Percentiles rank a stretch among this genome's conserved stretches.
phyloP scores from a whole-genome alignment of 2,797 vertebrate genomes.

The Lates japonicus region DNA sequence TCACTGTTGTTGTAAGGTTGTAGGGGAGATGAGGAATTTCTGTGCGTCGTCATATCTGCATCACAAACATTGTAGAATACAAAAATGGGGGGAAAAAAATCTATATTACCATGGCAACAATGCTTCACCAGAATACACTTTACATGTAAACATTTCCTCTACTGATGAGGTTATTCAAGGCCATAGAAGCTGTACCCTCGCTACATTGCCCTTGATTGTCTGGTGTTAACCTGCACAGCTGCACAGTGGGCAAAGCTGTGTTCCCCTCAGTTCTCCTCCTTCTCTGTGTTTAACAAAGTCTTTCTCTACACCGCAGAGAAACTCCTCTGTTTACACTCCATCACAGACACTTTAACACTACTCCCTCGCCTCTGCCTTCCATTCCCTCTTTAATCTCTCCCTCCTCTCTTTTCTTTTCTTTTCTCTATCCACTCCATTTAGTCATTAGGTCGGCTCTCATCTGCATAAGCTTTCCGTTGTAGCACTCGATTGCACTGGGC shows the following conservation, averaged over 20 bases:
- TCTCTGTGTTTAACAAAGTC: constrained; percentile 72
- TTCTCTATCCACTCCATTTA: constrained; percentile 82
- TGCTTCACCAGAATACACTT: not conserved
- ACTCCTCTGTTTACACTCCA: constrained; percentile 83
- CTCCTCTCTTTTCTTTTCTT: constrained; percentile 76
- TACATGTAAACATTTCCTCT: constrained; percentile 24
- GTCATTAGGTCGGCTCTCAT: constrained; percentile 84
- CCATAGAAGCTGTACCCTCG: constrained; percentile 7
- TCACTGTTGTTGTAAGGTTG: constrained; percentile 4
- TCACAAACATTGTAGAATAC: not conserved
- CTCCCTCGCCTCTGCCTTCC: constrained; percentile 74
- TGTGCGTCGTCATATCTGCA: not conserved
- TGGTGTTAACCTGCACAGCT: constrained; percentile 59
- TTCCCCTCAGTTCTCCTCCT: constrained; percentile 49
- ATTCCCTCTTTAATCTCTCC: constrained; percentile 77
- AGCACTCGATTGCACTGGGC: constrained; percentile 77
- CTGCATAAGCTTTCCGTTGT: constrained; percentile 83
- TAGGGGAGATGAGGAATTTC: constrained; percentile 2
- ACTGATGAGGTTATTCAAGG: constrained; percentile 32
- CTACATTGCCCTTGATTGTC: constrained; percentile 31
- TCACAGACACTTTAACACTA: constrained; percentile 82
- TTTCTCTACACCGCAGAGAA: constrained; percentile 62
- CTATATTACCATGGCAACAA: constrained; percentile 20
- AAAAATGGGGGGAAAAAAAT: constrained; percentile 6
- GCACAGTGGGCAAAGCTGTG: constrained; percentile 45